Conservation (phyloP, 2,113 vertebrate species). For the Trichomycterus rosablanca region DNA sequence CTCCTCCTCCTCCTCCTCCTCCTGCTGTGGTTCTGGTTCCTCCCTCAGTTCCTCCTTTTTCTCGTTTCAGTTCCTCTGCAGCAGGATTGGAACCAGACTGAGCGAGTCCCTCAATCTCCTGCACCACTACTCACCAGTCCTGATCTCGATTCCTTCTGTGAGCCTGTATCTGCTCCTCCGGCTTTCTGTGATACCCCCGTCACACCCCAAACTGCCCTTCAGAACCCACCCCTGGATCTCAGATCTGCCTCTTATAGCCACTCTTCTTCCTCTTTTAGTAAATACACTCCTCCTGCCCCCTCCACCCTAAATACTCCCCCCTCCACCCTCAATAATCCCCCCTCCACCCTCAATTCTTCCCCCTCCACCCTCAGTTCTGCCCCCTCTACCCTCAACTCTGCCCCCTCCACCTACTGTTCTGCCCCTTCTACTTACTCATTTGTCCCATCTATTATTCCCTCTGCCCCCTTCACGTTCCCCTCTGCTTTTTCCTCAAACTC, state of each 20-base stretch:
- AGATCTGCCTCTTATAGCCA: no score
- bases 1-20: no score
- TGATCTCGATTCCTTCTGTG: constrained; percentile 70
- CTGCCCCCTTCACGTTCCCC: not conserved
- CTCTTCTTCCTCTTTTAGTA: not conserved
- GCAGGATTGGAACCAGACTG: not conserved
- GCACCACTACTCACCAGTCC: constrained; percentile 64
- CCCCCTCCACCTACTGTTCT: not conserved
- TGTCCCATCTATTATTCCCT: not conserved
- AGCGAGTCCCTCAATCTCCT: constrained; percentile 36
- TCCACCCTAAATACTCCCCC: no score
- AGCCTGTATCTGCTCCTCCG: constrained; percentile 42
- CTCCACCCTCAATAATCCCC: no score
- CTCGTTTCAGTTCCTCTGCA: constrained; percentile 12
- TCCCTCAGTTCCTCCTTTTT: not conserved
- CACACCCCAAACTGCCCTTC: not conserved
- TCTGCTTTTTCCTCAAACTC: constrained; percentile 3
- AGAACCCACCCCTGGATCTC: not conserved
- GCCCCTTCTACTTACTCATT: not conserved
- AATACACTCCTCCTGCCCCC: no score
- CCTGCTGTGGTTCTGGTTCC: no score
- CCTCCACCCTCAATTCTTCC: no score
- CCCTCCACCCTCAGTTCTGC: not conserved
- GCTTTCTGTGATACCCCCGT: constrained; percentile 24
- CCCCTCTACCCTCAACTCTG: not conserved